Percentiles rank a stretch among this genome's conserved stretches.
Evolutionary conservation across 2,888 invertebrate species (phyloP).

Genomic region (Arctia plantaginis): DNA sequence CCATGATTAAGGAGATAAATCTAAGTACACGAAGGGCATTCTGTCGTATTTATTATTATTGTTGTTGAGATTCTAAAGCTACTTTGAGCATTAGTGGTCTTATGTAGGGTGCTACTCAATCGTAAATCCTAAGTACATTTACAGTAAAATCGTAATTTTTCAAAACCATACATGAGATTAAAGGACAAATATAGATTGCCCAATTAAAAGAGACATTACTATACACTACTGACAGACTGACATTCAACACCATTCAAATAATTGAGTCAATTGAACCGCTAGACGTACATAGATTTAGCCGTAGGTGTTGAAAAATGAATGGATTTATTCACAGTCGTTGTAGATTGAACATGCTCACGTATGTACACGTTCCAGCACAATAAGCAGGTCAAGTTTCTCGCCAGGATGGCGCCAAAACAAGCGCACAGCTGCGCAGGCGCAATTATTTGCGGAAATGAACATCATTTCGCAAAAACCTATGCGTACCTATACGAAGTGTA

Average conservation of each 20-base stretch:
- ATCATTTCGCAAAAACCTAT: slow-evolving; percentile 50
- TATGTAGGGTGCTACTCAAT: neutral
- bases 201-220: slow-evolving; percentile 31
- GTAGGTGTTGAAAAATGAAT: slow-evolving; percentile 44
- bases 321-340: slow-evolving; percentile 34
- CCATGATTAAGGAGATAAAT: neutral
- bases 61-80: neutral
- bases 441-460: slow-evolving; percentile 74
- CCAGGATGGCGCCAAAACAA: slow-evolving; percentile 67
- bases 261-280: slow-evolving; percentile 38
- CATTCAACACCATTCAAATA: slow-evolving; percentile 40
- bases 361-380: slow-evolving; percentile 48
- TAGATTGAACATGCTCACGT: slow-evolving; percentile 35
- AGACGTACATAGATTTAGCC: slow-evolving; percentile 24
- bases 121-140: neutral
- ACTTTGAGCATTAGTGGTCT: neutral
- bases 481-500: too few species aligned
- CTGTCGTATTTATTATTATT: neutral
- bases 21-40: neutral
- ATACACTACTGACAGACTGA: slow-evolving; percentile 32
- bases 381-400: slow-evolving; percentile 69
- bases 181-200: slow-evolving; percentile 25
- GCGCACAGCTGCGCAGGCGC: slow-evolving; percentile 68
- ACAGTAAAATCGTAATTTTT: neutral
- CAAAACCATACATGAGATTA: neutral